A percentile compares a stretch with the other conserved stretches of the same genome.
Evolutionary conservation across 2,113 vertebrate species (phyloP).

Genomic region (Tetrax tetrax): DNA sequence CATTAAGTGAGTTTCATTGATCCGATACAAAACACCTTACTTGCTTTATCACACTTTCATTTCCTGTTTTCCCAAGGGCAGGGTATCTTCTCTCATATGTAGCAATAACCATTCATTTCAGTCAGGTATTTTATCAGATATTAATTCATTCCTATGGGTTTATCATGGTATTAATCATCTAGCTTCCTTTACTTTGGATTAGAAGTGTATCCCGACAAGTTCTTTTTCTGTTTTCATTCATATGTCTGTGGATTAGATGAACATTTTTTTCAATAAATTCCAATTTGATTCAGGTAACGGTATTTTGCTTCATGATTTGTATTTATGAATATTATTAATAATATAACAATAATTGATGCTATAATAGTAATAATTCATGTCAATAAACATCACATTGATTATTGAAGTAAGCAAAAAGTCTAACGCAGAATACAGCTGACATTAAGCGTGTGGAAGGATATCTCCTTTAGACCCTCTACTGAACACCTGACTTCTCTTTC

Average conservation of each 20-base stretch:
- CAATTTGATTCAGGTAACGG: not conserved
- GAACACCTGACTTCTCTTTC: not conserved
- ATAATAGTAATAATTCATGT: not conserved
- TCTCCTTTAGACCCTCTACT: not conserved
- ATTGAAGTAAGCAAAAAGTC: not conserved
- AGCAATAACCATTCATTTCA: not conserved
- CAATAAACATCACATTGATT: not conserved
- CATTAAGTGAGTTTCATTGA: not conserved
- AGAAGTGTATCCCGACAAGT: not conserved
- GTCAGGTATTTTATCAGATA: not conserved
- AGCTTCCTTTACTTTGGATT: not conserved
- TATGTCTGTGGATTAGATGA: not conserved
- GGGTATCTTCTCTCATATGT: not conserved
- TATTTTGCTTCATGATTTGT: not conserved
- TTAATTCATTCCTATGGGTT: not conserved
- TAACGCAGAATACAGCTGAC: not conserved
- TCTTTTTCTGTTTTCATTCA: not conserved
- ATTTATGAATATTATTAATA: not conserved
- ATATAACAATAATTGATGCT: not conserved
- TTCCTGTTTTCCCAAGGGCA: not conserved
- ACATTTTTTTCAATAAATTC: not conserved
- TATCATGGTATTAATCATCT: not conserved
- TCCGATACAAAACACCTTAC: not conserved
- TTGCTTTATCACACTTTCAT: not conserved
- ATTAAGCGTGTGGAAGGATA: not conserved